Evolutionary conservation across 2,113 vertebrate species (phyloP).

Genomic region (Rhinogobius similis): DNA sequence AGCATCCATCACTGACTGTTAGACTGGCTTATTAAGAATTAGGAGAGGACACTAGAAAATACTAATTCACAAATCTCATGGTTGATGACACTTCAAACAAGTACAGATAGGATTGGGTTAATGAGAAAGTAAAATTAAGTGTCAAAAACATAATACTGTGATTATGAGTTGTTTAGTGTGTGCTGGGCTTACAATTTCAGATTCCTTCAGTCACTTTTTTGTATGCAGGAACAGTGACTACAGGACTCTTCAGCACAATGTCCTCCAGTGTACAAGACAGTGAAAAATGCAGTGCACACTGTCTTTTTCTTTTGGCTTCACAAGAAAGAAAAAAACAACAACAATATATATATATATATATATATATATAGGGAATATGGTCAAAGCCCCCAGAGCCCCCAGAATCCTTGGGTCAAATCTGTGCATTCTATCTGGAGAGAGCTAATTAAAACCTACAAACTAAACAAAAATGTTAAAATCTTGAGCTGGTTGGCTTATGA

Average conservation of each 20-base stretch:
- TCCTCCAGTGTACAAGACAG: background rate
- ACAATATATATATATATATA: background rate
- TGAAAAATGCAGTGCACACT: background rate
- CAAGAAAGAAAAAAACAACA: background rate
- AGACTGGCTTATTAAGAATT: conserved; percentile 7
- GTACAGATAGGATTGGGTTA: background rate
- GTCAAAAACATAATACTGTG: background rate
- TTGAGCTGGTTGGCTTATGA: no score
- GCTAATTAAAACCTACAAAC: no score
- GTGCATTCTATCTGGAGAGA: no score
- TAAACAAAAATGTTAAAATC: no score
- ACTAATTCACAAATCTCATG: background rate
- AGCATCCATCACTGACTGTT: conserved; percentile 4
- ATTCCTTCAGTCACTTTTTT: background rate
- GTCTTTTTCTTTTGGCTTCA: no score
- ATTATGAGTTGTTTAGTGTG: background rate
- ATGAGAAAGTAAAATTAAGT: background rate
- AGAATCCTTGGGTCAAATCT: no score
- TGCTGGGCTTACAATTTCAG: background rate
- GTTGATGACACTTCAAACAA: background rate
- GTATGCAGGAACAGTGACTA: background rate
- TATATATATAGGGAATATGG: no score
- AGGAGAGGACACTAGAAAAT: background rate
- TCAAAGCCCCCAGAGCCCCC: no score
- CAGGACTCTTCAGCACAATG: background rate